phyloP scores from a whole-genome alignment of 2,113 vertebrate genomes.

The Microcebus ravelobensis region DNA sequence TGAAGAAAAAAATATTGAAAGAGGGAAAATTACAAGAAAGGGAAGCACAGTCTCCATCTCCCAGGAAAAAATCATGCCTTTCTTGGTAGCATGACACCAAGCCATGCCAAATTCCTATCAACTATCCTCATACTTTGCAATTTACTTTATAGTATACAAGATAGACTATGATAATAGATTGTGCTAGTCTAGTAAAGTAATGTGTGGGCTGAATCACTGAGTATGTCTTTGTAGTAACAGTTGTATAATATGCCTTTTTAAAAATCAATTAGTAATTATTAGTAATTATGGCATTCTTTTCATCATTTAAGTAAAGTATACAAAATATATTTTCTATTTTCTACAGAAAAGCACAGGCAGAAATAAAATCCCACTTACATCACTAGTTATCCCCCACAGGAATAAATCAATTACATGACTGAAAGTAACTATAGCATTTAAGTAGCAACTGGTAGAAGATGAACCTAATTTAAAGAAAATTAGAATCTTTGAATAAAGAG shows the following conservation, averaged over 20 bases:
- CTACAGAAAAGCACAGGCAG: constrained; percentile 32
- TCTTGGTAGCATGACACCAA: background rate
- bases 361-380: background rate
- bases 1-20: background rate
- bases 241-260: background rate
- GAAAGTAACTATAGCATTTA: background rate
- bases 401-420: constrained; percentile 15
- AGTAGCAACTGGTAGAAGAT: constrained; percentile 27
- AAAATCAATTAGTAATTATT: background rate
- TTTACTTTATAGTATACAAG: background rate
- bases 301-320: background rate
- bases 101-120: background rate
- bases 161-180: constrained; percentile 26
- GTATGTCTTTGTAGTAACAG: constrained; percentile 25
- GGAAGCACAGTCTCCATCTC: rapidly evolving
- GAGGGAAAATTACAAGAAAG: background rate
- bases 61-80: background rate
- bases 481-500: background rate
- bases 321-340: constrained; percentile 56
- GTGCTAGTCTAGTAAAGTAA: background rate
- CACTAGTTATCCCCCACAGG: background rate
- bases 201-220: background rate
- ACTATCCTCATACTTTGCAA: background rate
- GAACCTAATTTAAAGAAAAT: background rate
- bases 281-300: background rate